Evolutionary conservation across 2,888 invertebrate species (phyloP).

Genomic region (Drosophila borborema): DNA sequence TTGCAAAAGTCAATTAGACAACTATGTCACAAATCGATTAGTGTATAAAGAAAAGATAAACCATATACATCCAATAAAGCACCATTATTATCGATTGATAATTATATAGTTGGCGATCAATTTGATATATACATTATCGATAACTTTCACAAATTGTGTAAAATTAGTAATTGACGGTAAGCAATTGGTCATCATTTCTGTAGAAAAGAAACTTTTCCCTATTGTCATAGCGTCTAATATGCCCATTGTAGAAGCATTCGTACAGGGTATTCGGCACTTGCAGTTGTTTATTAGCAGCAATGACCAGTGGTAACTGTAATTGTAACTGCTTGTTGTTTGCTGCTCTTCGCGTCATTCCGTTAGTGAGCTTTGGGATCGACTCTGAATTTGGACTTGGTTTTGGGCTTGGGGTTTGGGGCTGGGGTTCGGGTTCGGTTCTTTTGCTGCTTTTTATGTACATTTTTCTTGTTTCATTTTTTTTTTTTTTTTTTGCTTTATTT

Average conservation of each 20-base stretch:
- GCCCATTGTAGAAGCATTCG: background rate
- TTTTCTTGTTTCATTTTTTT: slow-evolving; percentile 6
- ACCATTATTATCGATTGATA: too few species aligned
- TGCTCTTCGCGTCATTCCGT: slow-evolving; percentile 45
- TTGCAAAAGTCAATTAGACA: too few species aligned
- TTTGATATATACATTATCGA: background rate
- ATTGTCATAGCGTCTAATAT: background rate
- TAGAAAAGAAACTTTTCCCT: background rate
- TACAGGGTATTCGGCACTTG: slow-evolving; percentile 49
- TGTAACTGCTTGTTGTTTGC: slow-evolving; percentile 42
- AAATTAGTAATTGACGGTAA: background rate
- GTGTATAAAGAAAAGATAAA: background rate
- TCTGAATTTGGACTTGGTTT: slow-evolving; percentile 31
- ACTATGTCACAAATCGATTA: too few species aligned
- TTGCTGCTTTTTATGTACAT: slow-evolving; percentile 31
- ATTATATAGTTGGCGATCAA: too few species aligned
- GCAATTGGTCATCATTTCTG: background rate
- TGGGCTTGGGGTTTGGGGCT: background rate
- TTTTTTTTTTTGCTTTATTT: background rate
- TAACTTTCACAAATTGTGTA: background rate
- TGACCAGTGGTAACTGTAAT: slow-evolving; percentile 41
- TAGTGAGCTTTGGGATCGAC: slow-evolving; percentile 24
- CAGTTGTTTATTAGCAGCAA: slow-evolving; percentile 53
- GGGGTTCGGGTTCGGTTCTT: slow-evolving; percentile 37
- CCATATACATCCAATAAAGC: too few species aligned